Evolutionary conservation across 1,140 invertebrate genomes (phyloP).

Genomic region (Nephila pilipes): DNA sequence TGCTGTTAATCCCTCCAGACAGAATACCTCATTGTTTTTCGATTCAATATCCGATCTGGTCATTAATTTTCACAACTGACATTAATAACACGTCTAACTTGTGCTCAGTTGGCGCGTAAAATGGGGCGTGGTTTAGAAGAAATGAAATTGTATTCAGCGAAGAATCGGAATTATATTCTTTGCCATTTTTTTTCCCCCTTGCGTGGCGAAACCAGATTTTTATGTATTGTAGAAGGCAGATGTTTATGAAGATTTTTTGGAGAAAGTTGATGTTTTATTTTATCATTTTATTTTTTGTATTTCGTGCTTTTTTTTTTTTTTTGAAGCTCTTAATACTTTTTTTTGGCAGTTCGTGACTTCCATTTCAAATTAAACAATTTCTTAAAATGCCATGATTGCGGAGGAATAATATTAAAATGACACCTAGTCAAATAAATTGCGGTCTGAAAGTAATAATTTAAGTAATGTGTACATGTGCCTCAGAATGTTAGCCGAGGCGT

Average conservation of each 20-base stretch:
- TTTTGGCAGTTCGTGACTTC: not conserved
- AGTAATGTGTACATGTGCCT: no score
- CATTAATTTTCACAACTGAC: slow-evolving; percentile 48
- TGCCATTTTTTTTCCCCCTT: not conserved
- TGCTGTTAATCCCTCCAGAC: not conserved
- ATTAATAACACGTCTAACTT: slow-evolving; percentile 56
- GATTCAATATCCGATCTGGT: slow-evolving; percentile 12
- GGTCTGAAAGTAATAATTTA: no score
- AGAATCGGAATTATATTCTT: not conserved
- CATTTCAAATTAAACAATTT: not conserved
- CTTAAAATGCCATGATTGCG: not conserved
- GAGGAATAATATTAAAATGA: not conserved
- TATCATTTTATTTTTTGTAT: not conserved
- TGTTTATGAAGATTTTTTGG: not conserved
- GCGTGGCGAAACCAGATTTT: not conserved
- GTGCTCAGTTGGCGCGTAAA: not conserved
- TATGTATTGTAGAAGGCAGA: not conserved
- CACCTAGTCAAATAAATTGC: not conserved
- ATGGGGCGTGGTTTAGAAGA: not conserved
- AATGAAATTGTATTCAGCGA: slow-evolving; percentile 26
- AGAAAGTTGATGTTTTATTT: not conserved
- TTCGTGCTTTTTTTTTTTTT: not conserved
- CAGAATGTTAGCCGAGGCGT: no score
- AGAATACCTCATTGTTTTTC: slow-evolving; percentile 61
- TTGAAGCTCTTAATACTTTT: no score